Conservation (phyloP, 2,888 invertebrate genomes). For the Parapristionchus giblindavisi region DNA sequence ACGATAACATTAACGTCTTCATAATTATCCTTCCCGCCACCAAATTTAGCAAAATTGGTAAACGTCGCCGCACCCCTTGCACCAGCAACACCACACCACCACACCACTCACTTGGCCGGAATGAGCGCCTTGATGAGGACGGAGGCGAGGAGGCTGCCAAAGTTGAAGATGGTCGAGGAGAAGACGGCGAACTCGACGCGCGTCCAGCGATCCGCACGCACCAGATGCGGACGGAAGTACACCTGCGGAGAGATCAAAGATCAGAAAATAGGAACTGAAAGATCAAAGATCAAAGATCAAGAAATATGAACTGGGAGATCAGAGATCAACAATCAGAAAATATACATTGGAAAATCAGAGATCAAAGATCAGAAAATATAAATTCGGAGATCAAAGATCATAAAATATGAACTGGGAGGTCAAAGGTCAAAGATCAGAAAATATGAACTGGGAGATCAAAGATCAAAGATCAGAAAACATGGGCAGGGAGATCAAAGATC, state of each 20-base stretch:
- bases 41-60: background rate
- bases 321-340: too few relatives aligned
- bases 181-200: constrained; percentile 75
- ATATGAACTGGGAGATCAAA: too few relatives aligned
- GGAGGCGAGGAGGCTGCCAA: constrained; percentile 89
- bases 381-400: too few relatives aligned
- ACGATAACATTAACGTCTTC: background rate
- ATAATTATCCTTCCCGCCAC: background rate
- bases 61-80: background rate
- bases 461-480: too few relatives aligned
- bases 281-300: too few relatives aligned
- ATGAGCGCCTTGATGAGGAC: constrained; percentile 84
- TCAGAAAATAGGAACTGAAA: too few relatives aligned
- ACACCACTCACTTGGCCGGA: constrained; percentile 75
- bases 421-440: too few relatives aligned
- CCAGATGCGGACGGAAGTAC: constrained; percentile 82
- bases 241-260: constrained; percentile 3
- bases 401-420: too few relatives aligned
- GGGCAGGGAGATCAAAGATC: too few relatives aligned
- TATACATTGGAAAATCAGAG: too few relatives aligned
- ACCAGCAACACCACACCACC: background rate
- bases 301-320: too few relatives aligned
- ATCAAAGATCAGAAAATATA: too few relatives aligned
- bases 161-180: constrained; percentile 81
- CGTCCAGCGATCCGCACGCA: constrained; percentile 76